Evolutionary conservation across 2,888 invertebrate genomes (phyloP).

Genomic region (Imbricaverruca yamaguchii): DNA sequence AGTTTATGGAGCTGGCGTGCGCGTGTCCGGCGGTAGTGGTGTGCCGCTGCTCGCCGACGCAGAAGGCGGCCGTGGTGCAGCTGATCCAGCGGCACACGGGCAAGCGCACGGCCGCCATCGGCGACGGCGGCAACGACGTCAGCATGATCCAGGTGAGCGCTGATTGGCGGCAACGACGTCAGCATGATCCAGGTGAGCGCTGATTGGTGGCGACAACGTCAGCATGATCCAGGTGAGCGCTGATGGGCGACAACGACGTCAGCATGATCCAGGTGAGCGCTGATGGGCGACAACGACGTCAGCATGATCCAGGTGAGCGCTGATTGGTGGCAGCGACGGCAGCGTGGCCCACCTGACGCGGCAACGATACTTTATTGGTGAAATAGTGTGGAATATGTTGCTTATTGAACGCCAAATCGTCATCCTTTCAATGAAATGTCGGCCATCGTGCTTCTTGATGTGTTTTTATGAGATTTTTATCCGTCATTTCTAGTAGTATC

Average conservation of each 20-base stretch:
- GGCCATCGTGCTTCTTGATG: no score
- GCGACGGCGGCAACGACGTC: slow-evolving; percentile 64
- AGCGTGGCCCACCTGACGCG: slow-evolving; percentile 53
- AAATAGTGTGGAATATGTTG: no score
- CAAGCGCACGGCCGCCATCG: slow-evolving; percentile 50
- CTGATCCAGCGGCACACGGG: slow-evolving; percentile 57
- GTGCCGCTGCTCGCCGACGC: slow-evolving; percentile 64
- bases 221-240: slow-evolving; percentile 59
- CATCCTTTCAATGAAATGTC: no score
- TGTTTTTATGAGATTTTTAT: no score
- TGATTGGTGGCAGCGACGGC: slow-evolving; percentile 60
- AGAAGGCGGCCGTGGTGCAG: slow-evolving; percentile 58
- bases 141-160: slow-evolving; percentile 59
- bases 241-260: slow-evolving; percentile 60
- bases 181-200: slow-evolving; percentile 59
- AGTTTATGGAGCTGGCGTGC: slow-evolving; percentile 64
- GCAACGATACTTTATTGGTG: no score
- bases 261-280: slow-evolving; percentile 59
- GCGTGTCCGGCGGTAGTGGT: slow-evolving; percentile 65
- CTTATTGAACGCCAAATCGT: no score
- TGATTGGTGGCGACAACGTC: slow-evolving; percentile 60
- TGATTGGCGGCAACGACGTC: slow-evolving; percentile 60
- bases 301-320: slow-evolving; percentile 59
- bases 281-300: slow-evolving; percentile 63
- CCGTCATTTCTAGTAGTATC: no score